Evolutionary conservation across 2,113 vertebrate species (phyloP).

Genomic region (Sturnira hondurensis): DNA sequence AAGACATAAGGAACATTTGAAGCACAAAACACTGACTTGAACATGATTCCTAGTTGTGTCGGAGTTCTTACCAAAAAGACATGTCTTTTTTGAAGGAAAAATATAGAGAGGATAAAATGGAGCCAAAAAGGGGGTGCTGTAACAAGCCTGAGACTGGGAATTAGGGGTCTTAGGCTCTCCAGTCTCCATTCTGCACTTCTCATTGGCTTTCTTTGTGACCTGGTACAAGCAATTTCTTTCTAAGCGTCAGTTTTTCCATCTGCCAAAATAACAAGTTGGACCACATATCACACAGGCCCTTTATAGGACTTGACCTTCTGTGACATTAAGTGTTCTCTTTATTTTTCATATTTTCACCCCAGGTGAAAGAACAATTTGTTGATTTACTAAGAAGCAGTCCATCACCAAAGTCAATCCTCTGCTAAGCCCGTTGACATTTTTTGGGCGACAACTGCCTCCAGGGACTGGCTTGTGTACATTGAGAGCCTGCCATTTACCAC

Average conservation of each 20-base stretch:
- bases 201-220: not conserved
- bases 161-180: too few relatives aligned
- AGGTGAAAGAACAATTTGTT: constrained; percentile 61
- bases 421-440: constrained; percentile 35
- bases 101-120: not conserved
- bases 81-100: not conserved
- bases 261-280: constrained; percentile 2
- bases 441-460: constrained; percentile 40
- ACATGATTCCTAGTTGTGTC: not conserved
- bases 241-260: constrained; percentile 12
- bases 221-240: not conserved
- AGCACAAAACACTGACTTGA: not conserved
- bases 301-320: constrained; percentile 20
- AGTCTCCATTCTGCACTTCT: not conserved
- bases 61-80: not conserved
- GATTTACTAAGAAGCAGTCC: constrained; percentile 38
- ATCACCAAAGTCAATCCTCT: constrained; percentile 8
- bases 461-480: constrained; percentile 24
- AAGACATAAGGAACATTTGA: not conserved
- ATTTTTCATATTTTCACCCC: constrained; percentile 45
- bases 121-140: fast-evolving
- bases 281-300: not conserved
- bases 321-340: constrained; percentile 45
- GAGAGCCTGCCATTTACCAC: constrained; percentile 31
- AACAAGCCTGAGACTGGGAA: not conserved